These are phyloP conservation scores for Clostera curtula DNA, from an alignment of 2,888 invertebrate species.

Conservation along the genomic window DNA sequence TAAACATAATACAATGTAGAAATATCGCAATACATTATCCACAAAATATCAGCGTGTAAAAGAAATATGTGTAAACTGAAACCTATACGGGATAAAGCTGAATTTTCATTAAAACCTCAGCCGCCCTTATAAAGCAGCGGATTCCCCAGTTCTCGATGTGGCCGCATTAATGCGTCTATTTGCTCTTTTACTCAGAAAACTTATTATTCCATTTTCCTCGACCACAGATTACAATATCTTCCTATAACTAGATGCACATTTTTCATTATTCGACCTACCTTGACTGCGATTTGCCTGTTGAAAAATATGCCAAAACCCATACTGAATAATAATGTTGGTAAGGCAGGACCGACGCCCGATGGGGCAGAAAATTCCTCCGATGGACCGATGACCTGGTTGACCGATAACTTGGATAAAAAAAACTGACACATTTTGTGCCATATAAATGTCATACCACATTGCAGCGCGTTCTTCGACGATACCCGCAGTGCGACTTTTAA, in stretches of 20 bases:
- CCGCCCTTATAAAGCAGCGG: slow-evolving; percentile 63
- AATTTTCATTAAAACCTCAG: slow-evolving; percentile 67
- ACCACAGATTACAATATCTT: slow-evolving; percentile 60
- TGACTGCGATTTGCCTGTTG: slow-evolving; percentile 4
- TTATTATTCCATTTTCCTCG: slow-evolving; percentile 65
- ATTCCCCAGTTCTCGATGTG: slow-evolving; percentile 67
- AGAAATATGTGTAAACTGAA: slow-evolving; percentile 43
- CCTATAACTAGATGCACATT: slow-evolving; percentile 49
- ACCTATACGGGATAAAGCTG: slow-evolving; percentile 45
- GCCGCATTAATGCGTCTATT: slow-evolving; percentile 68
- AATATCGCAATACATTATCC: slow-evolving; percentile 23
- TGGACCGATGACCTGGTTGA: no score
- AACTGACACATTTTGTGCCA: no score
- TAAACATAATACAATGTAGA: no score
- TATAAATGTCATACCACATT: no score
- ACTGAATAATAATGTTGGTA: no score
- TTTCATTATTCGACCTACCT: slow-evolving; percentile 27
- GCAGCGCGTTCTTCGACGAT: no score
- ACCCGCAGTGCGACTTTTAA: no score
- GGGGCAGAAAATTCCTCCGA: no score
- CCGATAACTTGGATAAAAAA: no score
- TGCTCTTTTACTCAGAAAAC: slow-evolving; percentile 59
- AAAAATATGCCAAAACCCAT: no score
- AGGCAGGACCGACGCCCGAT: no score
- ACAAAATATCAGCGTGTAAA: slow-evolving; percentile 25